Evolutionary conservation across 1,140 invertebrate genomes (phyloP), one percentile per base, ranked within the genome.

Genomic region (Calephelis virginiensis): DNA sequence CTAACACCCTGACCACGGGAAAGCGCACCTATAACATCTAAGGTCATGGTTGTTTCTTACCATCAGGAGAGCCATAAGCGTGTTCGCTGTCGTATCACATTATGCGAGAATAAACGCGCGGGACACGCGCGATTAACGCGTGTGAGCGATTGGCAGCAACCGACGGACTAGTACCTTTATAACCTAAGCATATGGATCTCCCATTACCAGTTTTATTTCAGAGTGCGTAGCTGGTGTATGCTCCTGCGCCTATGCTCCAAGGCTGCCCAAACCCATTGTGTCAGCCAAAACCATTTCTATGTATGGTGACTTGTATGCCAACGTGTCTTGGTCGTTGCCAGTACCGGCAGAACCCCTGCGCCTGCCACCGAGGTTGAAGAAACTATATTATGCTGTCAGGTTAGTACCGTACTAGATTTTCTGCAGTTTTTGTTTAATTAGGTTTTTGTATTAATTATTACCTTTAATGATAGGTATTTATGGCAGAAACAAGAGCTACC

Each of bases 161-260:
- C 4, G 4, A 50, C 6, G 12, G 11, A 12, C 48, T 50, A 6
- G 17, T 28, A 28, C 7, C 9, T 13, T 5, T 50, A 50, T 13
- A 9, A 50, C 7, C 8, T 13, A 50, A 50, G 40, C 40, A 5
- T 43, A 43, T 43, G 3, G 40, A 43, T 43, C 1, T 43, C 40
- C 7, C 40, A 43, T 43, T 8, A 0, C 7, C 3, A 7, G 40
- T 38, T 53, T 61, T 43, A 38, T 75, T 76, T 8, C 80, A 91
- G 90, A 91, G 70, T 91, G 90, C 67, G 83, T 85, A 0, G 70
- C 74, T 0, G 81, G 82, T 3, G 75, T 91, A 1, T 91, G 90
- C 53, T 90, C 88, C 0, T 91, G 90, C 60, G 85, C 80, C 0
- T 81, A 90, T 67, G 68, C 79, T 0, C 78, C 81, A 0, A 77